Evolutionary conservation across 2,113 vertebrate genomes (phyloP), one percentile per base, ranked within the genome.

Genomic region (Gopherus flavomarginatus): DNA sequence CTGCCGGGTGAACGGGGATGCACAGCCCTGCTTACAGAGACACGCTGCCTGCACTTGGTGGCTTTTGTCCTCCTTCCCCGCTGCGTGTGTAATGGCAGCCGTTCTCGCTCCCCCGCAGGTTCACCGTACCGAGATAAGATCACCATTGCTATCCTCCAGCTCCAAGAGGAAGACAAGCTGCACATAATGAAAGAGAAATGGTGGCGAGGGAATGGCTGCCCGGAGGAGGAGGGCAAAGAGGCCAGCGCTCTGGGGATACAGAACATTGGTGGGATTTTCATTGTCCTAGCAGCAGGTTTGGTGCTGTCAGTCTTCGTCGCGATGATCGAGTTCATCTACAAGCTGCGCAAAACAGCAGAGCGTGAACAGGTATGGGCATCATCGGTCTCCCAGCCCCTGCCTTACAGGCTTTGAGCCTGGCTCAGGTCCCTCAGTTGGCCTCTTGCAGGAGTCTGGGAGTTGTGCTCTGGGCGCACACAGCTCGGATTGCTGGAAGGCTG

Each of bases 61-160:
- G 3, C 12, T 38, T 56, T 8, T 29, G 24, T 77, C 80, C 83
- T 4, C 0, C 47, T 57, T 93, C 49, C 62, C 57, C 26, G 2
- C 12, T 17, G 69, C 21, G 22, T 57, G 56, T 31, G 0, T 77
- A 38, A 89, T 0, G 0, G 3, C 42, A 53, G 38, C 44, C 10
- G 38, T 77, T 35, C 31, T 78, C 31, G 35, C 4, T 22, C 81
- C 35, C 17, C 84, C 90, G 4, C 98, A 99, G 99, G 99, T 84
- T 99, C 99, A 5, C 99, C 99, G 0, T 99, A 99, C 98, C 98
- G 99, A 96, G 99, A 99, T 98, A 99, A 99, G 98, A 99, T 99
- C 98, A 99, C 99, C 97, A 99, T 99, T 3, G 99, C 99, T 85
- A 99, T 99, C 94, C 99, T 99, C 17, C 99, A 99, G 97, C 99